Percentiles rank a stretch among this genome's conserved stretches.
Conservation (phyloP, 2,113 vertebrate genomes). For the Pygoscelis antarcticus region DNA sequence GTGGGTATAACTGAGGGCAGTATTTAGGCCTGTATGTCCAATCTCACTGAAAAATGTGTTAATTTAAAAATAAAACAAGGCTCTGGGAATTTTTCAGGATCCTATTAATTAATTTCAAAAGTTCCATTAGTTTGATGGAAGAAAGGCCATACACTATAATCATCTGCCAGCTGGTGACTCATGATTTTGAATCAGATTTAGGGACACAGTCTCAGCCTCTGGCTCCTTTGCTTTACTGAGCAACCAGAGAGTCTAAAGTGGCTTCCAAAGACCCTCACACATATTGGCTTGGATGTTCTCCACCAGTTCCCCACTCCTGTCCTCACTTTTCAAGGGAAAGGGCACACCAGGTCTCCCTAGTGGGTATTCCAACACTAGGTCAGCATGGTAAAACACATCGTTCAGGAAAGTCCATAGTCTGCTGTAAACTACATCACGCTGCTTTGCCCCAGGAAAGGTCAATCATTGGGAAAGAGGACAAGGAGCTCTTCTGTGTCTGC, state of each 20-base stretch:
- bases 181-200: neutral
- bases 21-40: neutral
- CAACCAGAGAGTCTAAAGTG: neutral
- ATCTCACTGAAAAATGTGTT: neutral
- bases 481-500: neutral
- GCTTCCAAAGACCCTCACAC: neutral
- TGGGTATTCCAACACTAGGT: neutral
- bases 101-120: neutral
- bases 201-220: neutral
- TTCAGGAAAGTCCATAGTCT: neutral
- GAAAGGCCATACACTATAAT: neutral
- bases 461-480: neutral
- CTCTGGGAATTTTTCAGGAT: neutral
- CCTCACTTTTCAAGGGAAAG: neutral
- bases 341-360: neutral
- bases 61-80: slow-evolving; percentile 1
- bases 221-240: neutral
- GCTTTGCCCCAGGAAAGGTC: neutral
- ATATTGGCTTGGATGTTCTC: neutral
- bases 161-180: neutral
- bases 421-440: accelerated
- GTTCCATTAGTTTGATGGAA: neutral
- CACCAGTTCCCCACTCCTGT: neutral
- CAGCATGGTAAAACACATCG: neutral
- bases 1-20: neutral